Percentiles rank a stretch among this genome's conserved stretches.
These are phyloP conservation scores for Bacillus rossius DNA, from an alignment of 1,140 invertebrate species.

Conservation along the genomic window DNA sequence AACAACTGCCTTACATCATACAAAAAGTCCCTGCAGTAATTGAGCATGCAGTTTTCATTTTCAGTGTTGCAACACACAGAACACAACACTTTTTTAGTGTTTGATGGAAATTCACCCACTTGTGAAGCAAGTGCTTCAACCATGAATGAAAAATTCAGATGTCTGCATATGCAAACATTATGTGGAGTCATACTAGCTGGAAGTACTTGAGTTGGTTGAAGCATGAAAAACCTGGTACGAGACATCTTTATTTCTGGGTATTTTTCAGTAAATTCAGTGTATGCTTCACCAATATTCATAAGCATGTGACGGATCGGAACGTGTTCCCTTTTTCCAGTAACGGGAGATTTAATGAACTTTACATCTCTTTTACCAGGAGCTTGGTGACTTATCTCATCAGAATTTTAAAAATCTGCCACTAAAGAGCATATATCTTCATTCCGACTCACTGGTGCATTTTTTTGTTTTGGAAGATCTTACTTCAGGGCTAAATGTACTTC, in stretches of 20 bases:
- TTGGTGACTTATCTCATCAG: neutral
- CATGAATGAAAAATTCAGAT: neutral
- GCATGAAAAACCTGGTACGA: neutral
- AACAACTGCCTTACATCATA: neutral
- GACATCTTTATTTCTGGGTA: neutral
- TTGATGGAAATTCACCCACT: neutral
- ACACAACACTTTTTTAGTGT: neutral
- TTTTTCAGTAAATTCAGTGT: neutral
- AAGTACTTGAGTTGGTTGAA: neutral
- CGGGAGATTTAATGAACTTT: neutral
- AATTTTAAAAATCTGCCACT: neutral
- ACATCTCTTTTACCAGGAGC: constrained; percentile 1
- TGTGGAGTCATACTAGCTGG: neutral
- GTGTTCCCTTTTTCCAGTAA: neutral
- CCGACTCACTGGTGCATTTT: too few species aligned
- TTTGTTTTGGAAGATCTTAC: too few species aligned
- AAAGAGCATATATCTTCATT: too few species aligned
- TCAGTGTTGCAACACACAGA: neutral
- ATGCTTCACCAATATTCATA: neutral
- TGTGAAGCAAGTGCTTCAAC: neutral
- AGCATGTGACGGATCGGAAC: neutral
- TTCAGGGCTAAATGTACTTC: too few species aligned
- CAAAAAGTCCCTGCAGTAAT: neutral
- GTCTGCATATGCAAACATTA: neutral
- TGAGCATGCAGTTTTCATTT: neutral